Evolutionary conservation across 1,140 invertebrate species (phyloP), one percentile per base, ranked within the genome.

Genomic region (Lasaia peninsularis): DNA sequence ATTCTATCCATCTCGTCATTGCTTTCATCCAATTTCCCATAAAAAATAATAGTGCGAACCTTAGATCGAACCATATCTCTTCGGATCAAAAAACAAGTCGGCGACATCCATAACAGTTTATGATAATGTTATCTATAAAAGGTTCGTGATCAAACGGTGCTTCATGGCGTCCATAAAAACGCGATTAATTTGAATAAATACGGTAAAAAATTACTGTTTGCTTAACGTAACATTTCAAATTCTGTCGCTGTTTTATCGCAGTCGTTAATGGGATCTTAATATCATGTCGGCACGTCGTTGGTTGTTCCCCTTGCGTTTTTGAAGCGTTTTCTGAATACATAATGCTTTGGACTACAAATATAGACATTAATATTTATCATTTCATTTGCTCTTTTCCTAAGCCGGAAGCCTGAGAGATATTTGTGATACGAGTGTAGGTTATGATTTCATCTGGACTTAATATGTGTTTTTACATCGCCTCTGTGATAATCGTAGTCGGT

Each of bases 181-280:
- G 12, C 37, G 53, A 56, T 56, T 55, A 55, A 48, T 44, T 48
- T 48, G 28, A 55, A 44, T 55, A 37, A 55, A 55, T 44, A 44
- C 20, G 18, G 35, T 55, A 44, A 44, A 14, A 55, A 55, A 55
- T 55, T 12, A 28, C 40, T 28, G 53, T 55, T 40, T 48, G 40
- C 20, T 16, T 48, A 48, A 40, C 14, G 8, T 40, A 9, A 28
- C 35, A 55, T 55, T 48, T 55, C 35, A 48, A 55, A 44, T 44
- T 44, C 53, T 44, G 28, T 5, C 31, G 51, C 40, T 28, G 12
- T 48, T 56, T 56, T 48, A 56, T 56, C 53, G 24, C 18, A 7
- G 21, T 44, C 53, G 53, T 56, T 33, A 48, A 56, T 56, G 53
- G 21, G 53, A 44, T 44, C 35, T 44, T 56, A 40, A 56, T 48